Conservation (phyloP, 2,113 vertebrate genomes). For the Sander lucioperca region DNA sequence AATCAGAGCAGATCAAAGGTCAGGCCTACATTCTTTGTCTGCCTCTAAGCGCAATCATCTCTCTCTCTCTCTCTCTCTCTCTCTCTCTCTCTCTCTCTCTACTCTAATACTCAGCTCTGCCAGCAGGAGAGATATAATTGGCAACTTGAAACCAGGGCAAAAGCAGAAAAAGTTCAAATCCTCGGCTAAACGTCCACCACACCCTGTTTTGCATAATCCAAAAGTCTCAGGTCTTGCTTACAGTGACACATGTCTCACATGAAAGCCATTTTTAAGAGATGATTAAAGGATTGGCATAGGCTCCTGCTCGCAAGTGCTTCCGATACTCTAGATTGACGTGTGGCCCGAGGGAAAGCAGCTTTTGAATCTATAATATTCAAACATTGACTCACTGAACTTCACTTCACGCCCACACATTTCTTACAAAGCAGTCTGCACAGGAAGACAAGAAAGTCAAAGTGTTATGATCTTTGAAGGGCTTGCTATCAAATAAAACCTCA, state of each 20-base stretch:
- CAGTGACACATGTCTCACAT: constrained; percentile 5
- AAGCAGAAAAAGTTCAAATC: constrained; percentile 12
- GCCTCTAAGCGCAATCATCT: constrained; percentile 12
- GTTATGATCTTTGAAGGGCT: constrained; percentile 3
- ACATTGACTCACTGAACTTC: background rate
- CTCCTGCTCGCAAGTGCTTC: background rate
- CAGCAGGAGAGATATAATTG: constrained; percentile 33
- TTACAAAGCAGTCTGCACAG: constrained; percentile 11
- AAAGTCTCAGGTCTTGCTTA: constrained; percentile 21
- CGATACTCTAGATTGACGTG: constrained; percentile 5
- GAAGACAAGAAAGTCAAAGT: background rate
- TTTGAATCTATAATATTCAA: constrained; percentile 5
- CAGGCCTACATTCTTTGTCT: constrained; percentile 4
- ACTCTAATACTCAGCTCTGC: background rate
- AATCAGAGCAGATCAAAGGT: constrained; percentile 51
- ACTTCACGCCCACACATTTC: constrained; percentile 17
- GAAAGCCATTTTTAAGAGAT: constrained; percentile 33
- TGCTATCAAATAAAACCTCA: background rate
- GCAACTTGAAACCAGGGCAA: constrained; percentile 21
- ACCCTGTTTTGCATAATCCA: constrained; percentile 33
- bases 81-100: constrained; percentile 20
- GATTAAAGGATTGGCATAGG: constrained; percentile 23
- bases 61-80: constrained; percentile 23
- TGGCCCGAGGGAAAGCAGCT: constrained; percentile 9
- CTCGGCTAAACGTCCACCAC: constrained; percentile 4